A percentile compares a stretch with the other conserved stretches of the same genome.
phyloP scores from a whole-genome alignment of 2,888 invertebrate species.

The Anoplius nigerrimus region DNA sequence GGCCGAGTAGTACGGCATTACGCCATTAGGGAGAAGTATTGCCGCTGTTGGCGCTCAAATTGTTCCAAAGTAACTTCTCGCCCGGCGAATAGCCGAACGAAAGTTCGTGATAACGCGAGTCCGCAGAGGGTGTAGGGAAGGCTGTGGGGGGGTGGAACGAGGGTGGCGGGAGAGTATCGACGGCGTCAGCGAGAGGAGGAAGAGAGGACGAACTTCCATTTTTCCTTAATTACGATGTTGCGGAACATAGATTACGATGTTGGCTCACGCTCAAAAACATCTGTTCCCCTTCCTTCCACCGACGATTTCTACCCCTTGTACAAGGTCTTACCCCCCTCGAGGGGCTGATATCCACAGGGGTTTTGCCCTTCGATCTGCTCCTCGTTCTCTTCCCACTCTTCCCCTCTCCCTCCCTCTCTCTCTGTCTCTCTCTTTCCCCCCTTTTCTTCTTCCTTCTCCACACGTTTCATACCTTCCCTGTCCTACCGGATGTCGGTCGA shows the following conservation, averaged over 20 bases:
- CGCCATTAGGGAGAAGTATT: too few species aligned
- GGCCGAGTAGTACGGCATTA: too few species aligned
- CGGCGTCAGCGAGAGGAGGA: background rate
- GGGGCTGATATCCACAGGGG: slow-evolving; percentile 68
- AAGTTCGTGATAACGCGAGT: slow-evolving; percentile 6
- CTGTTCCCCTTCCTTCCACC: slow-evolving; percentile 66
- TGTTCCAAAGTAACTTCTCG: background rate
- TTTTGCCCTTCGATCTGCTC: slow-evolving; percentile 58
- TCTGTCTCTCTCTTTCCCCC: too few species aligned
- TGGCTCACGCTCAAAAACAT: slow-evolving; percentile 73
- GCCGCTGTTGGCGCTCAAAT: too few species aligned
- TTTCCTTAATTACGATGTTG: slow-evolving; percentile 74
- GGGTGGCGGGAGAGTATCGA: background rate
- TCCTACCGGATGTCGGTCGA: slow-evolving; percentile 17
- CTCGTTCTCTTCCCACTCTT: too few species aligned
- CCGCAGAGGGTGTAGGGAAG: background rate
- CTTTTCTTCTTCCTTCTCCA: too few species aligned
- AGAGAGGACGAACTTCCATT: slow-evolving; percentile 58
- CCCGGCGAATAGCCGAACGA: background rate
- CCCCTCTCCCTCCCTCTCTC: too few species aligned
- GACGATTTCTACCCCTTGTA: slow-evolving; percentile 61
- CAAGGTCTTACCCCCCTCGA: slow-evolving; percentile 55
- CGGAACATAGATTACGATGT: slow-evolving; percentile 75
- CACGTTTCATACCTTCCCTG: slow-evolving; percentile 31
- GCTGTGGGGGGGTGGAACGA: background rate